Evolutionary conservation across 1,140 invertebrate species (phyloP).

Genomic region (Homarus americanus): DNA sequence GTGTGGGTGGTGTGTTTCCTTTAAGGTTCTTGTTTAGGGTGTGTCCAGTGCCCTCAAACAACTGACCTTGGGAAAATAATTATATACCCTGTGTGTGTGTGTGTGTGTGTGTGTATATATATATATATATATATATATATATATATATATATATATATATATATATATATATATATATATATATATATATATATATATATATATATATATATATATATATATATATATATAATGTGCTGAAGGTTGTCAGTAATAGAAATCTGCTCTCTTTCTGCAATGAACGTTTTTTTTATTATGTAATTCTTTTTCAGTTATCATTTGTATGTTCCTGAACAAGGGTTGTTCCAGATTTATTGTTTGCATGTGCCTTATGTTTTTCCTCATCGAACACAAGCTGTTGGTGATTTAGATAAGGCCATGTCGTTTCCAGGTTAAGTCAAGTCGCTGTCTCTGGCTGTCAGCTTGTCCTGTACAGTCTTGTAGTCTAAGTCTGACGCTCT

Average conservation of each 20-base stretch:
- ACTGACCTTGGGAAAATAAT: conserved; percentile 50
- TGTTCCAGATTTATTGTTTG: conserved; percentile 68
- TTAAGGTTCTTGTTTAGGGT: conserved; percentile 71
- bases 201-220: conserved; percentile 23
- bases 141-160: conserved; percentile 7
- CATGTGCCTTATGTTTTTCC: conserved; percentile 65
- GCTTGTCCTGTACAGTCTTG: conserved; percentile 57
- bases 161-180: conserved; percentile 6
- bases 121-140: neutral
- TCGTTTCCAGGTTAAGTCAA: conserved; percentile 46
- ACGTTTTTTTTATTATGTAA: neutral
- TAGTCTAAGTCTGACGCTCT: conserved; percentile 17
- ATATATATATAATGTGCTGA: neutral
- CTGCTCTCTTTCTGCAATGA: conserved; percentile 48
- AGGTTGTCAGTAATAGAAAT: conserved; percentile 4
- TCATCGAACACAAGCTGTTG: conserved; percentile 57
- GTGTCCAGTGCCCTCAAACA: conserved; percentile 73
- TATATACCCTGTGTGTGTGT: conserved; percentile 10
- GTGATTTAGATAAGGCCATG: conserved; percentile 45
- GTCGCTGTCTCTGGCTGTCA: conserved; percentile 8
- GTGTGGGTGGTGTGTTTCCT: conserved; percentile 16
- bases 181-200: no score
- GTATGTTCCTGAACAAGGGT: conserved; percentile 51
- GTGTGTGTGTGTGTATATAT: conserved; percentile 6
- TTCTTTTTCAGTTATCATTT: conserved; percentile 34